Base-by-base conservation (phyloP, 2,888 invertebrate genomes). In the Heliconius sara region DNA sequence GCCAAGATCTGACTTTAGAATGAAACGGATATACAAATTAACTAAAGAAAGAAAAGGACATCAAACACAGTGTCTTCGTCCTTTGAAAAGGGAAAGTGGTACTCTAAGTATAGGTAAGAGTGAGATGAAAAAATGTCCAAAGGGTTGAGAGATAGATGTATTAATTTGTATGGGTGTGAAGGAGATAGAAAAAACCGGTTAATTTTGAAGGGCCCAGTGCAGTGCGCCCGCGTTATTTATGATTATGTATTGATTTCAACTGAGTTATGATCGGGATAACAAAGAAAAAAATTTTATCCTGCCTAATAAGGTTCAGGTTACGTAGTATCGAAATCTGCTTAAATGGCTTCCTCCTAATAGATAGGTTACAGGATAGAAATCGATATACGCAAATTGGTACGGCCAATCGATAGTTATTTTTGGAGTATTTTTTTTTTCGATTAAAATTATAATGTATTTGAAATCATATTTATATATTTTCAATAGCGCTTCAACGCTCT, bases 51-150 rank as follows among this genome's bases (percentile, higher is more conserved):
- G 85, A 93, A 39, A 84, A 85, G 81, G 92, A 92, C 75, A 71
- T 63, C 63, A 67, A 57, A 85, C 76, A 83, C 84, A 86, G 91
- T 91, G 93, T 93, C 94, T 95, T 95, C 95, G 95, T 94, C 94
- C 94, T 94, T 95, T 95, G 89, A 94, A 95, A 95, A 95, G 94
- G 95, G 95, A 95, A 95, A 95, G 95, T 95, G 94, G 91, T 93
- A 91, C 89, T 91, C 88, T 87, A 84, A 88, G 88, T 91, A 88
- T 88, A 89, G 91, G 95, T 89, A 91, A 94, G 95, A 94, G 95
- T 94, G 95, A 94, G 95, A 95, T 92, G 91, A 93, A 94, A 93
- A 93, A 94, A 93, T 92, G 88, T 86, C 91, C 92, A 91, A 91
- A 91, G 92, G 93, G 91, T 87, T 87, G 88, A 91, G 79, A 80